Conservation (phyloP, 2,797 vertebrate species). For the Esox masquinongy region DNA sequence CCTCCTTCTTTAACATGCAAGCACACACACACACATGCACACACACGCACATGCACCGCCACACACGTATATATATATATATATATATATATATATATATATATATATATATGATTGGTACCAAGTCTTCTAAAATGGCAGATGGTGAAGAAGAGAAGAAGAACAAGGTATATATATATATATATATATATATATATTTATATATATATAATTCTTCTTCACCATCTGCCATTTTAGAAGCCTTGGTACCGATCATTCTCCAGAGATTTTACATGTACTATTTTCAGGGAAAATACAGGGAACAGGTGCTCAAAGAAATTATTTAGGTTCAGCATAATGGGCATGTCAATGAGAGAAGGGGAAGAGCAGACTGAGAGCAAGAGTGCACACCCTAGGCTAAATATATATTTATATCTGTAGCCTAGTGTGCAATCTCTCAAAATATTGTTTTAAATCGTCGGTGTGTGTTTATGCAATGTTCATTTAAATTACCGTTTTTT, state of each 20-base stretch:
- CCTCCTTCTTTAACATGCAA: conserved; percentile 27
- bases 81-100: too few species aligned
- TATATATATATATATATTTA: not conserved
- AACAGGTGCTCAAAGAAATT: not conserved
- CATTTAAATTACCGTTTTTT: too few species aligned
- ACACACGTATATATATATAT: conserved; percentile 9
- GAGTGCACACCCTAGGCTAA: not conserved
- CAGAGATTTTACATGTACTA: not conserved
- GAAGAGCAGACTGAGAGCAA: not conserved
- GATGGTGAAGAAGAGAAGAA: too few species aligned
- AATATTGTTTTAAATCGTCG: too few species aligned
- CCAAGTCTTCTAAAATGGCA: too few species aligned
- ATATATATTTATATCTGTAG: too few species aligned
- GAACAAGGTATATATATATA: too few species aligned
- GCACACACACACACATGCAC: conserved; percentile 25
- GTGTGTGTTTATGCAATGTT: too few species aligned
- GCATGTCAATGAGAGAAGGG: not conserved
- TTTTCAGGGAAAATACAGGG: not conserved
- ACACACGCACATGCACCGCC: not conserved
- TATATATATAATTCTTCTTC: not conserved
- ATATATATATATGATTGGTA: too few species aligned
- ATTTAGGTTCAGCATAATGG: not conserved
- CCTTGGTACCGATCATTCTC: not conserved
- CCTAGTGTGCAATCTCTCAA: too few species aligned
- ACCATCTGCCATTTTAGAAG: conserved; percentile 36